Conservation (phyloP, 2,888 invertebrate species). For the Lasioglossum vierecki region DNA sequence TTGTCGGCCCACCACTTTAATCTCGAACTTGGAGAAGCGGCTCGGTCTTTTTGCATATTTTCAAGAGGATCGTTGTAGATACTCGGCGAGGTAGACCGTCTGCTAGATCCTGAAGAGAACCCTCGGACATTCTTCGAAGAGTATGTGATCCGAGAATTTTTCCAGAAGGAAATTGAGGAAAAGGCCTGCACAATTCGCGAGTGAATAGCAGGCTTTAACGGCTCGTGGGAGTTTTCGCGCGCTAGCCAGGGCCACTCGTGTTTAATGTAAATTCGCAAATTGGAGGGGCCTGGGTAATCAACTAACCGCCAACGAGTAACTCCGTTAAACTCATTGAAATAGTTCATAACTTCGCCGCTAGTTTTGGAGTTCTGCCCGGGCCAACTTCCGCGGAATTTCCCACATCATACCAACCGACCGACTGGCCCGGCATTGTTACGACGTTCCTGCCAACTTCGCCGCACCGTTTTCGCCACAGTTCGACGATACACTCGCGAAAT, state of each 20-base stretch:
- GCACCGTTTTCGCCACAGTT: slow-evolving; percentile 51
- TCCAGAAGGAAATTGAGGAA: background rate
- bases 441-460: slow-evolving; percentile 66
- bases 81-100: too few relatives aligned
- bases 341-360: slow-evolving; percentile 77
- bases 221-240: slow-evolving; percentile 69
- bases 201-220: slow-evolving; percentile 52
- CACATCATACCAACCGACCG: slow-evolving; percentile 75
- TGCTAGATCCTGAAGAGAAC: too few relatives aligned
- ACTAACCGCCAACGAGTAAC: slow-evolving; percentile 77
- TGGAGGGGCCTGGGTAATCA: slow-evolving; percentile 77
- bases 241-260: slow-evolving; percentile 67
- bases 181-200: background rate
- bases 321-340: slow-evolving; percentile 80
- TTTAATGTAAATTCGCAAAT: slow-evolving; percentile 78
- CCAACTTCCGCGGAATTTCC: slow-evolving; percentile 74
- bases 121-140: too few relatives aligned
- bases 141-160: too few relatives aligned
- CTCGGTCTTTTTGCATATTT: too few relatives aligned
- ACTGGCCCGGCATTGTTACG: slow-evolving; percentile 72
- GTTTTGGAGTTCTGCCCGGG: slow-evolving; percentile 69
- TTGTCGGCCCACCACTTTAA: background rate
- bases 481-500: slow-evolving; percentile 22
- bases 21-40: too few relatives aligned
- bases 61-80: too few relatives aligned